Evolutionary conservation across 2,797 vertebrate genomes (phyloP).

Genomic region (Moxostoma hubbsi): DNA sequence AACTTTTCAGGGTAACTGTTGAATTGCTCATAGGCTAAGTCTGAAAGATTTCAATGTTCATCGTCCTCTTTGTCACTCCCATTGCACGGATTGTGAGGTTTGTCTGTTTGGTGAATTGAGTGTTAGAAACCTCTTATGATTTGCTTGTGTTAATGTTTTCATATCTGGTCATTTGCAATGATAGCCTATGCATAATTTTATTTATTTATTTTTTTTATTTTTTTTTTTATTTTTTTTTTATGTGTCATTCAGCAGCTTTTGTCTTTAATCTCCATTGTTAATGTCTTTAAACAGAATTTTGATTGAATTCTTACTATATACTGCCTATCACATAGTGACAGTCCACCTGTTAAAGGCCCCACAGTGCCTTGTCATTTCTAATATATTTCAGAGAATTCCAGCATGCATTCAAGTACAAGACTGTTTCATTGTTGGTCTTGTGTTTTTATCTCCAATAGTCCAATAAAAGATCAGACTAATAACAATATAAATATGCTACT

Average conservation of each 20-base stretch:
- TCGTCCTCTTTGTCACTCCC: constrained; percentile 11
- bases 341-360: constrained; percentile 1
- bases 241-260: background rate
- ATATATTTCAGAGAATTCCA: background rate
- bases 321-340: background rate
- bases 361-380: background rate
- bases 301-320: background rate
- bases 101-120: constrained; percentile 13
- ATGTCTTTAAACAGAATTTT: background rate
- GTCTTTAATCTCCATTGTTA: background rate
- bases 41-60: background rate
- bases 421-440: background rate
- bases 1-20: background rate
- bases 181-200: background rate
- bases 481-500: background rate
- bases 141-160: background rate
- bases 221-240: background rate
- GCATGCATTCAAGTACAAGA: background rate
- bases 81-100: constrained; percentile 4
- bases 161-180: constrained; percentile 6
- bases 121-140: background rate
- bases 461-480: background rate
- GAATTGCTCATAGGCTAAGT: background rate
- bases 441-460: background rate
- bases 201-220: background rate